Evolutionary conservation across 2,888 invertebrate genomes (phyloP), one percentile per base, ranked within the genome.

Genomic region (Drosophila merina): DNA sequence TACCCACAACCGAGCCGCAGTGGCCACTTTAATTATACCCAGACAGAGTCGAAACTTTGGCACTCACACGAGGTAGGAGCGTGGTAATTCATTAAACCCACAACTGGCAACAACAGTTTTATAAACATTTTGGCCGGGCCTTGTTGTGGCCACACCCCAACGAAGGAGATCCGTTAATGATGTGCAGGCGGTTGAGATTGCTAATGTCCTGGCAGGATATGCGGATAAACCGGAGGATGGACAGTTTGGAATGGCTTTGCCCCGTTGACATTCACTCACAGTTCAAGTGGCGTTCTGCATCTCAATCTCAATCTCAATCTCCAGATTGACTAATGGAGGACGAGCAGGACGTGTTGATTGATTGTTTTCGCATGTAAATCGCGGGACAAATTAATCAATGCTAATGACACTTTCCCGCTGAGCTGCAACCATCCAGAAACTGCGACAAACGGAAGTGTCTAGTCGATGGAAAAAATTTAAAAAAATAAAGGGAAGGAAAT

Each of bases 361-460:
- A 89, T 89, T 87, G 89, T 89, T 89, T 88, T 82, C 71, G 77
- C 84, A 84, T 86, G 86, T 86, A 88, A 88, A 90, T 90, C 84
- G 74, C 77, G 77, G 67, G 77, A 88, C 86, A 85, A 91, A 91
- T 91, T 91, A 91, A 91, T 91, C 91, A 91, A 91, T 91, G 91
- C 91, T 91, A 91, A 91, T 91, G 91, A 91, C 91, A 91, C 89
- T 86, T 89, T 84, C 75, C 72, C 76, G 66, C 71, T 67, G 63
- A 73, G 75, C 76, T 74, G 70, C 71, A 74, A 69, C 75, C 77
- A 77, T 47, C 70, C 83, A 77, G 77, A 80, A 79, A 57, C 56
- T 70, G 51, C 57, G 64, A 30, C 70, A 71, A 54, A 63, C 63
- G 59, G 70, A 73, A 75, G 47, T 64, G 76, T 71, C 57, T 57